A percentile compares a stretch with the other conserved stretches of the same genome.
Evolutionary conservation across 2,888 invertebrate species (phyloP).

Genomic region (Andricus curvator): DNA sequence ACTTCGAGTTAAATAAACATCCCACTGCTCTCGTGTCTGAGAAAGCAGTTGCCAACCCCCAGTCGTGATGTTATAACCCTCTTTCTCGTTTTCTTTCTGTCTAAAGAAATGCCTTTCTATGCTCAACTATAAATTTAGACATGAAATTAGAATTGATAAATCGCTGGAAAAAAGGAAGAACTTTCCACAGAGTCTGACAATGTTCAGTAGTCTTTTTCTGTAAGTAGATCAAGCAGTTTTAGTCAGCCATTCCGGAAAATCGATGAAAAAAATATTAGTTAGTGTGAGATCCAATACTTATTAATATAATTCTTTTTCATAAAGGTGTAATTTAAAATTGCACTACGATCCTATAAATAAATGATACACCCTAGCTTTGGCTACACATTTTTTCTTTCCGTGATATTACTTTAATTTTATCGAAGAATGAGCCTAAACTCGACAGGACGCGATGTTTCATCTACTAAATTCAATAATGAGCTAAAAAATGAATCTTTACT

Average conservation of each 20-base stretch:
- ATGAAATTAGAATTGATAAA: not conserved
- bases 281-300: no score
- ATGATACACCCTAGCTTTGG: no score
- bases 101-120: not conserved
- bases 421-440: no score
- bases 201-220: not conserved
- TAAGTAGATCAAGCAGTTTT: not conserved
- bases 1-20: constrained; percentile 78
- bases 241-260: not conserved
- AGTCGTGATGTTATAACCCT: not conserved
- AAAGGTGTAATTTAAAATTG: no score
- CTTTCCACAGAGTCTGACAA: not conserved
- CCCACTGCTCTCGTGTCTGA: constrained; percentile 56
- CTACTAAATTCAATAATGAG: no score
- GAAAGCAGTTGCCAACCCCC: constrained; percentile 53
- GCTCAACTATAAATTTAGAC: not conserved
- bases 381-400: no score
- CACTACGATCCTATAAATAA: no score
- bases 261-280: not conserved
- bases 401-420: no score
- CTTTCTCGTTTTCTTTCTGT: not conserved
- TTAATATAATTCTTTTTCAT: no score
- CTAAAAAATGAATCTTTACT: no score
- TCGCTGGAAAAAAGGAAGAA: not conserved
- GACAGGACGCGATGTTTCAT: no score